These are phyloP conservation scores for Brienomyrus brachyistius DNA, from an alignment of 2,113 vertebrate genomes.

Conservation along the genomic window DNA sequence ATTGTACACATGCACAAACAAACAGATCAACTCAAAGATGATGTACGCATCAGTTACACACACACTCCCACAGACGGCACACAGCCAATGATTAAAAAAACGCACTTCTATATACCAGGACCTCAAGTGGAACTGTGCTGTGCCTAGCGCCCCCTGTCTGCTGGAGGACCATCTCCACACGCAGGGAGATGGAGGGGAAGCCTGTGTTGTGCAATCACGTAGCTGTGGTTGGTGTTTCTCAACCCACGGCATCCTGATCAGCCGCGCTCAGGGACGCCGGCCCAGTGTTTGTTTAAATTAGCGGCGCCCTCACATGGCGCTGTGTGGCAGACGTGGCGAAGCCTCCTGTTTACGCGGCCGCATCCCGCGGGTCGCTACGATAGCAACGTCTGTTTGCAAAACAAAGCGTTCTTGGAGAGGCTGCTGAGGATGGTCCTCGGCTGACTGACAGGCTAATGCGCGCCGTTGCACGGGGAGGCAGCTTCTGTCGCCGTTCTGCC, in stretches of 20 bases:
- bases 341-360: background rate
- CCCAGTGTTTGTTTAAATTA: constrained; percentile 9
- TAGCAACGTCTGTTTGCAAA: constrained; percentile 7
- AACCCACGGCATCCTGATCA: background rate
- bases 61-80: background rate
- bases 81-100: background rate
- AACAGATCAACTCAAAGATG: background rate
- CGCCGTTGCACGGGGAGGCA: background rate
- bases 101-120: background rate
- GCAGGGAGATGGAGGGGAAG: background rate
- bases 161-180: background rate
- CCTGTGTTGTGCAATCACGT: background rate
- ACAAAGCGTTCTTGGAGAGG: background rate
- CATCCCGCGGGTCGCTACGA: background rate
- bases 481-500: background rate
- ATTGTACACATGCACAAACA: background rate
- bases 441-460: background rate
- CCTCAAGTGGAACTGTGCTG: background rate
- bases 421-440: background rate
- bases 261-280: background rate
- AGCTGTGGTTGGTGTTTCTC: background rate
- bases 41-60: background rate
- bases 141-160: background rate
- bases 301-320: background rate
- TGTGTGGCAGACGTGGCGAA: background rate